Evolutionary conservation across 2,888 invertebrate genomes (phyloP).

Genomic region (Drosophila siamana): DNA sequence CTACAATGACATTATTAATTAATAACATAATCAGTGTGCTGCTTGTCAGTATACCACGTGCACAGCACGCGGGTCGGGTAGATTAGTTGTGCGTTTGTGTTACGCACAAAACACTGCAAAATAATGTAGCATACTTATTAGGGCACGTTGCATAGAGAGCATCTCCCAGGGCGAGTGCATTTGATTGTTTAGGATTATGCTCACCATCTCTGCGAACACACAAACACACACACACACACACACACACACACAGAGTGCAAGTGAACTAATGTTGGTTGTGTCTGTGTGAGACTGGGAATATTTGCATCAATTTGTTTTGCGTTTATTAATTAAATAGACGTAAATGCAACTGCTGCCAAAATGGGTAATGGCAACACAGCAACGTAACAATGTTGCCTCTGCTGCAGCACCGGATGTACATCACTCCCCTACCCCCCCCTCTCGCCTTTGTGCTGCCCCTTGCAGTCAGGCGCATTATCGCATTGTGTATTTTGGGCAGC

Average conservation of each 20-base stretch:
- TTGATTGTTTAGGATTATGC: conserved; percentile 54
- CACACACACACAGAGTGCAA: conserved; percentile 14
- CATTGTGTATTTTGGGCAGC: conserved; percentile 53
- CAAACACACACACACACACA: not conserved
- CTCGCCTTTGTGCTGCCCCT: not conserved
- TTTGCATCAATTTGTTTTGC: conserved; percentile 62
- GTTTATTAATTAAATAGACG: conserved; percentile 69
- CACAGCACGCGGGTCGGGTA: not conserved
- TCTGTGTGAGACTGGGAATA: conserved; percentile 32
- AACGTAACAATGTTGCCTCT: conserved; percentile 28
- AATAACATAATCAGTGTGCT: conserved; percentile 77
- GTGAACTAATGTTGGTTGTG: conserved; percentile 1
- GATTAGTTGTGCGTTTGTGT: too few relatives aligned
- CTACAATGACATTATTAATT: conserved; percentile 76
- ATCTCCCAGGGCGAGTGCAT: not conserved
- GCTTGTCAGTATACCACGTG: conserved; percentile 57
- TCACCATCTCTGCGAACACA: conserved; percentile 22
- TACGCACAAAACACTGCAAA: not conserved
- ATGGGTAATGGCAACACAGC: conserved; percentile 42
- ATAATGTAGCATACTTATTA: conserved; percentile 12
- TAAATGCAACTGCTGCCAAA: conserved; percentile 67
- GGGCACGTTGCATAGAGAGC: not conserved
- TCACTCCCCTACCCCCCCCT: not conserved
- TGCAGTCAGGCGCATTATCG: conserved; percentile 32
- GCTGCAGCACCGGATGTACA: conserved; percentile 29